Percentiles rank a stretch among this genome's conserved stretches.
phyloP scores from a whole-genome alignment of 2,113 vertebrate species.

The Macrotis lagotis region DNA sequence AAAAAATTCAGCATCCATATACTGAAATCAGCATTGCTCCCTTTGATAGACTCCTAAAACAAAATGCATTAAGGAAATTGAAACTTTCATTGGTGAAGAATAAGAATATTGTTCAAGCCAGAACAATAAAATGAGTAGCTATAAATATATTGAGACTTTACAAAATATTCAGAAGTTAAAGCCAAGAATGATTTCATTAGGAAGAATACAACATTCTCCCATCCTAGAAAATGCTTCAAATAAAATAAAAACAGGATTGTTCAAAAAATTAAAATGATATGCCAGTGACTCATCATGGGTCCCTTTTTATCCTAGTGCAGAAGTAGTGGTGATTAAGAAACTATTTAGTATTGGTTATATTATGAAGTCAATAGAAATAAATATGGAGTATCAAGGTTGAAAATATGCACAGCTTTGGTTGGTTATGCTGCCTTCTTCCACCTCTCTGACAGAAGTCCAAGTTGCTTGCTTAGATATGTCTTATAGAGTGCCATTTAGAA shows the following conservation, averaged over 20 bases:
- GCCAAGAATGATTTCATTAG: slow-evolving; percentile 8
- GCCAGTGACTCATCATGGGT: not conserved
- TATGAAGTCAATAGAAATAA: not conserved
- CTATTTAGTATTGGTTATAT: not conserved
- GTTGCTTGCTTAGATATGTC: slow-evolving; percentile 8
- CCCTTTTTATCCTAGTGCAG: not conserved
- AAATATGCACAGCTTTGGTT: not conserved
- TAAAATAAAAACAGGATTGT: not conserved
- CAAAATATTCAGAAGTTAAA: not conserved
- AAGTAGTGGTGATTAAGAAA: slow-evolving; percentile 6
- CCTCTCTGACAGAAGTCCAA: not conserved
- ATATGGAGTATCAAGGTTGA: not conserved
- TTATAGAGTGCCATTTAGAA: not conserved
- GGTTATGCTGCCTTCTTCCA: not conserved
- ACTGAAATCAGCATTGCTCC: not conserved
- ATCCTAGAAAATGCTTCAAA: slow-evolving; percentile 9
- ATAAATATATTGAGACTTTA: slow-evolving; percentile 8
- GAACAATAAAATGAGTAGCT: not conserved
- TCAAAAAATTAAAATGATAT: slow-evolving; percentile 13
- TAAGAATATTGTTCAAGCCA: not conserved
- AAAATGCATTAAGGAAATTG: not conserved
- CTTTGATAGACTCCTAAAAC: slow-evolving; percentile 1
- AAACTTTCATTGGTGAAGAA: not conserved
- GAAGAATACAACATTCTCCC: slow-evolving; percentile 11
- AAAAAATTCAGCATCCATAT: not conserved